Conservation (phyloP, 2,113 vertebrate species). For the Ariopsis seemanni region DNA sequence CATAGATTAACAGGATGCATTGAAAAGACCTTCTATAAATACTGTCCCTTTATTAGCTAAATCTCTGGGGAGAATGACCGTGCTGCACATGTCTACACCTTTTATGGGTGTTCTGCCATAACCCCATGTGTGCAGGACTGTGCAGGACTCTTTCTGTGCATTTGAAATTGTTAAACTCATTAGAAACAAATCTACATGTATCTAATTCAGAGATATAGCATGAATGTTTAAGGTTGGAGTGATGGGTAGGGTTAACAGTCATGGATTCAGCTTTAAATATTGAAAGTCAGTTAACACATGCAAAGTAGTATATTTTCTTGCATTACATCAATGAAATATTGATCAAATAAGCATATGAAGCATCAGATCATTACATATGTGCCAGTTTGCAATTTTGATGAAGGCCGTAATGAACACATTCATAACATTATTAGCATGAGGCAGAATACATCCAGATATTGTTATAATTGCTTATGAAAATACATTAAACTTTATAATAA, state of each 20-base stretch:
- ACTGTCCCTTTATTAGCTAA: slow-evolving; percentile 71
- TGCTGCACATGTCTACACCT: slow-evolving; percentile 69
- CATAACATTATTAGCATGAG: not conserved
- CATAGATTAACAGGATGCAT: slow-evolving; percentile 68
- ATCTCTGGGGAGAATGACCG: slow-evolving; percentile 70
- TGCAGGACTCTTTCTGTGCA: not conserved
- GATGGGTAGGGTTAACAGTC: not conserved
- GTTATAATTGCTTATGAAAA: not conserved
- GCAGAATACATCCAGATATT: not conserved
- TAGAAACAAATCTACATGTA: not conserved
- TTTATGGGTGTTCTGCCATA: slow-evolving; percentile 71
- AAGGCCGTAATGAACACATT: not conserved
- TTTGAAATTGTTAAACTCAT: not conserved
- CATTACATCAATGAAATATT: no score
- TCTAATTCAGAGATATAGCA: not conserved
- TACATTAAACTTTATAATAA: not conserved
- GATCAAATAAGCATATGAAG: not conserved
- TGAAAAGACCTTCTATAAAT: slow-evolving; percentile 77
- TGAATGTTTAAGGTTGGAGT: not conserved
- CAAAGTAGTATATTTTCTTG: no score
- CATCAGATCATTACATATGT: not conserved
- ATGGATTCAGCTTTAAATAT: not conserved
- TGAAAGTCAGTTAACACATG: no score
- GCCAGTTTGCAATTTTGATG: not conserved
- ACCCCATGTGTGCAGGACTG: slow-evolving; percentile 4